phyloP scores from a whole-genome alignment of 2,797 vertebrate species.

The Takifugu ocellatus region DNA sequence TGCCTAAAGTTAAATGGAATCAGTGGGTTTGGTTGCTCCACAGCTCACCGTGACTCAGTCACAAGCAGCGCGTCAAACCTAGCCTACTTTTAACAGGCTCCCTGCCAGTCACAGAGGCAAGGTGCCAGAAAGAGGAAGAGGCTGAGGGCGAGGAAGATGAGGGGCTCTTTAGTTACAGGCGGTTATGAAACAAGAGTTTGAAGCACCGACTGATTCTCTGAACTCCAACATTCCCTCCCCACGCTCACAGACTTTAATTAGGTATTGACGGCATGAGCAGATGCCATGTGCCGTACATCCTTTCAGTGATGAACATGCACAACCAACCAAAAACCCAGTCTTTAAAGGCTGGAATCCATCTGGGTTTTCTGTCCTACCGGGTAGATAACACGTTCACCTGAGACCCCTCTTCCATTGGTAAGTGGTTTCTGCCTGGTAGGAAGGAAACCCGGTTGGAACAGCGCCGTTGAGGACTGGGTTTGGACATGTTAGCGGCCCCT shows the following conservation, averaged over 20 bases:
- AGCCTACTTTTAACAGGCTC: constrained; percentile 75
- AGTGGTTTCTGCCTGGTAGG: too few relatives aligned
- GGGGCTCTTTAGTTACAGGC: constrained; percentile 25
- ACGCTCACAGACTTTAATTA: background rate
- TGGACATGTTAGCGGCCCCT: too few relatives aligned
- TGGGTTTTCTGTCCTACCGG: too few relatives aligned
- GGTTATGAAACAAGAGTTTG: constrained; percentile 8
- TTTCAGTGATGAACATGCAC: background rate
- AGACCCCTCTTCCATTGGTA: too few relatives aligned
- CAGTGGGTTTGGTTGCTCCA: constrained; percentile 76
- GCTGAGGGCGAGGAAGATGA: constrained; percentile 39
- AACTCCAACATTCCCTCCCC: constrained; percentile 1
- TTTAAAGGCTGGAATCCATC: too few relatives aligned
- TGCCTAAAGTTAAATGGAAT: constrained; percentile 73
- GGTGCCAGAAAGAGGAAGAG: constrained; percentile 54
- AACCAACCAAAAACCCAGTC: too few relatives aligned
- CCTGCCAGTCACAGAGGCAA: constrained; percentile 68
- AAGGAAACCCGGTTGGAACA: too few relatives aligned
- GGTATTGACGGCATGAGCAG: too few relatives aligned
- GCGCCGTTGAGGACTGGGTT: too few relatives aligned
- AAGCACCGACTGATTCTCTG: background rate
- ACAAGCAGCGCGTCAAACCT: constrained; percentile 75
- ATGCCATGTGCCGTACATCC: background rate
- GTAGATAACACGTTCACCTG: too few relatives aligned
- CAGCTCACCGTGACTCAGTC: constrained; percentile 76